A percentile compares a stretch with the other conserved stretches of the same genome.
phyloP scores from a whole-genome alignment of 2,113 vertebrate species.

The Arenaria interpres region DNA sequence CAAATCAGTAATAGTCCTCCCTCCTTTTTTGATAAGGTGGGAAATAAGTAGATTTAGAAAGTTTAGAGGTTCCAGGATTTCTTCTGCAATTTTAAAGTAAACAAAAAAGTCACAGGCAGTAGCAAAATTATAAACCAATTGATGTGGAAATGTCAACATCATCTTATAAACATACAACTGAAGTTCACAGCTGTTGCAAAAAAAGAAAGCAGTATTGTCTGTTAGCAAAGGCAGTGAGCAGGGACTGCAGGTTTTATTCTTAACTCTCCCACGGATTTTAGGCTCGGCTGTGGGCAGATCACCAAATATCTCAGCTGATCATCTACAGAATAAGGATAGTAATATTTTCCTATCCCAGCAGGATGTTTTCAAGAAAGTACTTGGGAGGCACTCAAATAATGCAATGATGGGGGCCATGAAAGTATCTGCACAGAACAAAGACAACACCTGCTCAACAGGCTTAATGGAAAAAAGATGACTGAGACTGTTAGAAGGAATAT shows the following conservation, averaged over 20 bases:
- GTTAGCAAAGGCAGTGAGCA: neutral
- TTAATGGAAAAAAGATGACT: slow-evolving; percentile 45
- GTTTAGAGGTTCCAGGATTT: neutral
- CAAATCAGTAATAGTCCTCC: neutral
- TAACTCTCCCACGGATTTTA: slow-evolving; percentile 40
- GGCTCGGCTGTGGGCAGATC: neutral
- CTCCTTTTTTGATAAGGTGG: neutral
- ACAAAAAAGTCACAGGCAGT: neutral
- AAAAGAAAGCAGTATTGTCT: neutral
- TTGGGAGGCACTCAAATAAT: neutral
- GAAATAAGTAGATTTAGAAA: neutral
- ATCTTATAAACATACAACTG: neutral
- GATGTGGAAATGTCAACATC: neutral
- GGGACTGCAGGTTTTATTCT: slow-evolving; percentile 8
- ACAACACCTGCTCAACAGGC: slow-evolving; percentile 16
- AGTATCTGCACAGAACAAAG: slow-evolving; percentile 31
- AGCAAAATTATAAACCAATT: neutral
- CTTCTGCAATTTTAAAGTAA: neutral
- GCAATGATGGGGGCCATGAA: neutral
- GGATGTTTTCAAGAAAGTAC: slow-evolving; percentile 36
- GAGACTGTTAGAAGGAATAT: neutral
- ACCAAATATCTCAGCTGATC: slow-evolving; percentile 67
- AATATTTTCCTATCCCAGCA: slow-evolving; percentile 39
- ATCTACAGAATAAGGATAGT: slow-evolving; percentile 39
- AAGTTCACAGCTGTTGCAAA: slow-evolving; percentile 21